Evolutionary conservation across 2,113 vertebrate species (phyloP), one percentile per base, ranked within the genome.

Genomic region (Labeo catla): DNA sequence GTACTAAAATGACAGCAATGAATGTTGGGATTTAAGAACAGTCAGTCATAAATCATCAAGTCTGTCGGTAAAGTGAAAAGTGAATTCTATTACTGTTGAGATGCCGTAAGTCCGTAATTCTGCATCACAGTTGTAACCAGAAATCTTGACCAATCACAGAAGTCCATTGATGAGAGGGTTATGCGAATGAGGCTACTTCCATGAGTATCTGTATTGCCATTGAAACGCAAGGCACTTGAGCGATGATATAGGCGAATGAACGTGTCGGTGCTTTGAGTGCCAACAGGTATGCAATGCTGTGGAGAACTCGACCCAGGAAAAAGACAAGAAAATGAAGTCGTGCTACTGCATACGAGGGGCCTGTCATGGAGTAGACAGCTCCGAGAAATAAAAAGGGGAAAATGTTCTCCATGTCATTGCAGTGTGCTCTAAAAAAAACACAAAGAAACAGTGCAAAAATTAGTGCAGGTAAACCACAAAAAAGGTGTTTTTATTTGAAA

Each of bases 331-430:
- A 99, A 89, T 99, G 98, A 15, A 95, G 84, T 86, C 94, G 94
- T 74, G 98, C 98, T n/a, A 95, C 83, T 0, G 87, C 0, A 0
- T 94, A 93, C 0, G 91, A 92, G 4, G 98, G 98, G 13, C 94
- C 94, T 2, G 94, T 95, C 92, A 98, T 86, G 59, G 95, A 96
- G 92, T 99, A 99, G 91, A 98, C 15, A 0, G 98, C 93, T 1
- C 98, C 98, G 0, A 99, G 93, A 92, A 99, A 99, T 49, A 99
- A 94, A 93, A 99, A 99, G 0, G 98, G 97, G 3, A 96, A 94
- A 91, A 99, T 98, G 94, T 96, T 99, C 93, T 99, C 98, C 95
- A 99, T 93, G 93, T 98, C 98, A 0, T 99, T 99, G 1, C 76
- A 66, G 81, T 99, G 98, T 80, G 97, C 97, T 81, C 98, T 99